phyloP scores from a whole-genome alignment of 2,797 vertebrate species.

The Coregonus sp. region DNA sequence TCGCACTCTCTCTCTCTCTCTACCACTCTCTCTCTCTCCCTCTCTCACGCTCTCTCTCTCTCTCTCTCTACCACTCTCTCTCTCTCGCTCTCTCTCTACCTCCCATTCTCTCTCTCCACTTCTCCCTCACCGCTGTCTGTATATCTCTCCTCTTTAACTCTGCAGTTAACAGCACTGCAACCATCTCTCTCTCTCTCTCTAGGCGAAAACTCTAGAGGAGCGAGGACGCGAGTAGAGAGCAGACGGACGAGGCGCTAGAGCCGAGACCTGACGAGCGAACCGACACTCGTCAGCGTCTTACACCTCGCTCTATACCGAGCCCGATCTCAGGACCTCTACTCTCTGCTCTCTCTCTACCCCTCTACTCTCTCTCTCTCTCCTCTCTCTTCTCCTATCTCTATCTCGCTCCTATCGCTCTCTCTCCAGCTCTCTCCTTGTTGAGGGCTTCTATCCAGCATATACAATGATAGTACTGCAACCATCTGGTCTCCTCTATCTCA shows the following conservation, averaged over 20 bases:
- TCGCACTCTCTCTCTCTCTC: background rate
- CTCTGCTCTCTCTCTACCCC: background rate
- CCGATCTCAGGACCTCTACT: no score
- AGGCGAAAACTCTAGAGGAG: no score
- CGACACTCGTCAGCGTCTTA: no score
- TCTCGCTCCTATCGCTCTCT: background rate
- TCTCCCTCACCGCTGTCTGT: background rate
- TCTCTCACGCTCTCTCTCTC: background rate
- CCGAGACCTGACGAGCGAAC: no score
- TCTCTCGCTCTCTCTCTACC: background rate
- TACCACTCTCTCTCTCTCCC: background rate
- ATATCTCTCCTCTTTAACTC: conserved; percentile 12
- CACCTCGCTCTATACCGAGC: no score
- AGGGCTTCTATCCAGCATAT: background rate
- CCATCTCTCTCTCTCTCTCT: background rate
- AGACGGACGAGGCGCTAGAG: no score
- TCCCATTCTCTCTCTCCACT: background rate
- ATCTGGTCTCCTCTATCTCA: background rate
- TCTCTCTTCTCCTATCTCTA: no score
- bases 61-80: background rate
- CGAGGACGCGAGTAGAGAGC: no score
- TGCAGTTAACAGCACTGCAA: background rate
- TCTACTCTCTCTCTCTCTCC: conserved; percentile 5
- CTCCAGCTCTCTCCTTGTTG: no score
- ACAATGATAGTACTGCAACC: background rate